phyloP scores from a whole-genome alignment of 1,140 invertebrate species.

The Temnothorax longispinosus region DNA sequence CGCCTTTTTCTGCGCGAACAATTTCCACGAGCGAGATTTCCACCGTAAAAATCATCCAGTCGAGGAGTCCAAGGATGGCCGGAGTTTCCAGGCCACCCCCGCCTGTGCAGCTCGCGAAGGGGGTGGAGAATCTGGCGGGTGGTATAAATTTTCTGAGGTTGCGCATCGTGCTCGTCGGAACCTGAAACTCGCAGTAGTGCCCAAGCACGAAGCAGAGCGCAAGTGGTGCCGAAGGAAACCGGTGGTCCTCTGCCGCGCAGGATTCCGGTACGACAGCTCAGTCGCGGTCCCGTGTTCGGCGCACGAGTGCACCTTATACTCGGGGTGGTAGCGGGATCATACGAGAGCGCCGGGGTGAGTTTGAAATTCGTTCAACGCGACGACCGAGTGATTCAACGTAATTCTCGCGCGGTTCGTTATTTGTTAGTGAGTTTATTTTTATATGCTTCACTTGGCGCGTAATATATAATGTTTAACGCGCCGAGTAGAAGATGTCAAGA shows the following conservation, averaged over 20 bases:
- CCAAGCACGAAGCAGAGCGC: constrained; percentile 70
- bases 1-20: neutral
- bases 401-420: neutral
- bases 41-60: neutral
- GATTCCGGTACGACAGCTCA: constrained; percentile 52
- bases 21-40: neutral
- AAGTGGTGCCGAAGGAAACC: constrained; percentile 75
- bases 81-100: neutral
- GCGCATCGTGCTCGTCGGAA: constrained; percentile 72
- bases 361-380: constrained; percentile 26
- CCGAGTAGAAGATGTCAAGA: neutral
- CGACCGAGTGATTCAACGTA: neutral
- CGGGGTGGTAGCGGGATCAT: neutral
- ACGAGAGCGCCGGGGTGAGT: constrained; percentile 35
- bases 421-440: neutral
- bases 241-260: constrained; percentile 56
- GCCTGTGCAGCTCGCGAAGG: neutral
- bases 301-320: constrained; percentile 55
- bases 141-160: constrained; percentile 80
- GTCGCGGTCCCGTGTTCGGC: constrained; percentile 65
- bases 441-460: neutral
- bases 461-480: neutral
- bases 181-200: constrained; percentile 46
- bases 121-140: constrained; percentile 57
- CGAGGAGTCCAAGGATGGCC: neutral